These are phyloP conservation scores for Rallus limicola DNA, from an alignment of 2,113 vertebrate species.

Conservation along the genomic window DNA sequence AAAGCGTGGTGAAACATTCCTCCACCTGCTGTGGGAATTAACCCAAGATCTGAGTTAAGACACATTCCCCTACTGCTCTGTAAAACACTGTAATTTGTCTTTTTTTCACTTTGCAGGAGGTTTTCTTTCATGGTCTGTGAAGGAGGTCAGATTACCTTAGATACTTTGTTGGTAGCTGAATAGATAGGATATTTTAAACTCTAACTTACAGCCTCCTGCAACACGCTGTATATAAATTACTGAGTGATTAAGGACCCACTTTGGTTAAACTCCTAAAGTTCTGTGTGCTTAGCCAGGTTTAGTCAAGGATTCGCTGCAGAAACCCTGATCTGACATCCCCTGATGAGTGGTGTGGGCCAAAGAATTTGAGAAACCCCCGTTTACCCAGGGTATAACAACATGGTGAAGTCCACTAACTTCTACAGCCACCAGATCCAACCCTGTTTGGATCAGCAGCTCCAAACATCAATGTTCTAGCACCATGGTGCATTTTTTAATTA, in stretches of 20 bases:
- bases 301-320: neutral
- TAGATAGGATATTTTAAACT: conserved; percentile 10
- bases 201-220: neutral
- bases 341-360: neutral
- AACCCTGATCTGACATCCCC: neutral
- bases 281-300: neutral
- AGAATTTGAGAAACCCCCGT: neutral
- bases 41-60: neutral
- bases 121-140: conserved; percentile 36
- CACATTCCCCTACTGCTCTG: neutral
- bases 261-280: neutral
- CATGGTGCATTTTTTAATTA: neutral
- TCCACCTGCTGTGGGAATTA: neutral
- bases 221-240: neutral
- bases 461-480: neutral
- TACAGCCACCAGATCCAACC: neutral
- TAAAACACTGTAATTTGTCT: conserved; percentile 24
- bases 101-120: conserved; percentile 16
- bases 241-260: neutral
- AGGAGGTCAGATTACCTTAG: conserved; percentile 52
- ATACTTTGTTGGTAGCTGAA: conserved; percentile 14
- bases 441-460: neutral
- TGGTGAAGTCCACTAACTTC: neutral
- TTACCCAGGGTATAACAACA: neutral
- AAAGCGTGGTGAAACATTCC: neutral